Evolutionary conservation across 2,113 vertebrate genomes (phyloP).

Genomic region (Bujurquina vittata): DNA sequence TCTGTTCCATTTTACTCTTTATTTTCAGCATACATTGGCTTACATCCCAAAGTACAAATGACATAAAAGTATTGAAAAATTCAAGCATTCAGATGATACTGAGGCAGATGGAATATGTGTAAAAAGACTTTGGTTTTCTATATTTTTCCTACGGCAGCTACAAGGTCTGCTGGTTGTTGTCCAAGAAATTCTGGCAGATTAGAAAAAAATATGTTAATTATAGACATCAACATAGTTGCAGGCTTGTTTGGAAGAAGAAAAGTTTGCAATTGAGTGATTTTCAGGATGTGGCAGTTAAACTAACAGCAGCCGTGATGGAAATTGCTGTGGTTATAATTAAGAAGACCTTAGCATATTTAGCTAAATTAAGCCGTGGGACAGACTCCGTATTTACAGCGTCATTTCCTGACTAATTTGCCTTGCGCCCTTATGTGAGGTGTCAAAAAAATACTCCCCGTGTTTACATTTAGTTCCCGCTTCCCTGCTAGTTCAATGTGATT

Average conservation of each 20-base stretch:
- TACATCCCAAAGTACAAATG: neutral
- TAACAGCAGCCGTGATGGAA: conserved; percentile 49
- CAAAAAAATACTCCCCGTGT: conserved; percentile 6
- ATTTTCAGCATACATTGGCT: too few relatives aligned
- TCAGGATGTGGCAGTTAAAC: conserved; percentile 24
- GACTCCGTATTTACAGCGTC: conserved; percentile 40
- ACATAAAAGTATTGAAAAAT: neutral
- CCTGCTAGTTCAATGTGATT: conserved; percentile 22
- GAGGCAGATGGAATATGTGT: neutral
- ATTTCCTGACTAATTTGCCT: conserved; percentile 39
- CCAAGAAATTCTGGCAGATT: conserved; percentile 42
- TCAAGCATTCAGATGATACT: neutral
- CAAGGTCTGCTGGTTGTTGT: conserved; percentile 12
- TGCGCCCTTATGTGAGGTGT: conserved; percentile 16
- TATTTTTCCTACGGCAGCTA: neutral
- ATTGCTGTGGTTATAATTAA: conserved; percentile 64
- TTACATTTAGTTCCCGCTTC: conserved; percentile 24
- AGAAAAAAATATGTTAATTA: conserved; percentile 70
- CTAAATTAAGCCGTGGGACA: conserved; percentile 59
- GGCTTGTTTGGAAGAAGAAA: conserved; percentile 38
- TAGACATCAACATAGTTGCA: conserved; percentile 58
- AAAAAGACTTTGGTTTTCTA: neutral
- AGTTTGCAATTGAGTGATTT: conserved; percentile 67
- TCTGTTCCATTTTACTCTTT: too few relatives aligned
- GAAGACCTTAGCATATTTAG: conserved; percentile 73